A percentile compares a stretch with the other conserved stretches of the same genome.
These are phyloP conservation scores for Ephestia elutella DNA, from an alignment of 1,140 invertebrate genomes.

Conservation along the genomic window DNA sequence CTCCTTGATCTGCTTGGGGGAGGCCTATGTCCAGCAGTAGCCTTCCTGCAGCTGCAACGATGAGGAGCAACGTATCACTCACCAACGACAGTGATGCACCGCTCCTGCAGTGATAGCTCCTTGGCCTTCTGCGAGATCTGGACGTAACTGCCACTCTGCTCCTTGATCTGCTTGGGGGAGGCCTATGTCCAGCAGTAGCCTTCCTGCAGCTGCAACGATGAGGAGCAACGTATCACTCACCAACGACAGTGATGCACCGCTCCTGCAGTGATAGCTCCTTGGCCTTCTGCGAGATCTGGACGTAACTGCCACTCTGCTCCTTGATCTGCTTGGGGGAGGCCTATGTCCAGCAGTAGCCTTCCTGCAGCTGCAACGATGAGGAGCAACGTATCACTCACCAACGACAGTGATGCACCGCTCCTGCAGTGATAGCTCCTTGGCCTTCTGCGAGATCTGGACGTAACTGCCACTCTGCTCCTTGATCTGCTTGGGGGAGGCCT, in stretches of 20 bases:
- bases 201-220: constrained; percentile 97
- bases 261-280: constrained; percentile 97
- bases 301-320: constrained; percentile 97
- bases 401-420: too few species aligned
- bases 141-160: constrained; percentile 97
- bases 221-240: too few species aligned
- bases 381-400: too few species aligned
- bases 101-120: constrained; percentile 95
- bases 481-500: constrained; percentile 98
- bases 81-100: constrained; percentile 98
- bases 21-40: too few species aligned
- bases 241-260: too few species aligned
- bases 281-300: constrained; percentile 98
- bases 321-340: constrained; percentile 98
- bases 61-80: constrained; percentile 60
- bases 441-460: constrained; percentile 99
- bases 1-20: constrained; percentile 99
- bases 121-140: constrained; percentile 99
- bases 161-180: constrained; percentile 99
- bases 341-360: constrained; percentile 99
- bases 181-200: constrained; percentile 99
- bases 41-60: too few species aligned
- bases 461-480: constrained; percentile 98
- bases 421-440: constrained; percentile 95
- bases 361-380: constrained; percentile 98